Conservation (phyloP, 2,888 invertebrate genomes). For the Oxycera nigricornis region DNA sequence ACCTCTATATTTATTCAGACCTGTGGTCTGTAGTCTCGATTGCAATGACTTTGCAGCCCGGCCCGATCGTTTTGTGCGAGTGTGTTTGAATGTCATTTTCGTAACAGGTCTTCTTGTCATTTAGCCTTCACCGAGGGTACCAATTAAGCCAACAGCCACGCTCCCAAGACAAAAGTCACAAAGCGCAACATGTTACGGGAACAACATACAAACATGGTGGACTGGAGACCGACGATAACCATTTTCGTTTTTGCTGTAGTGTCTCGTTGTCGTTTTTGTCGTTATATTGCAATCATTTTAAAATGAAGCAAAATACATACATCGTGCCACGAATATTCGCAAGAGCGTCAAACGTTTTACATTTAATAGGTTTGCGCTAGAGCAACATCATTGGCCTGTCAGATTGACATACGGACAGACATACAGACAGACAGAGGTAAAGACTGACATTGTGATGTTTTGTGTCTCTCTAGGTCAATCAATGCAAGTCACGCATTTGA, state of each 20-base stretch:
- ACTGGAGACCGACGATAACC: neutral
- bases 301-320: conserved; percentile 22
- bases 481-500: conserved; percentile 37
- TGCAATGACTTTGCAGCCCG: neutral
- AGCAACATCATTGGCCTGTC: conserved; percentile 18
- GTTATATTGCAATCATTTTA: conserved; percentile 26
- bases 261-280: conserved; percentile 8
- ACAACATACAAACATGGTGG: neutral
- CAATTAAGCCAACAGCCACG: conserved; percentile 32
- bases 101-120: conserved; percentile 31
- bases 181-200: neutral
- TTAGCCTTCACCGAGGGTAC: conserved; percentile 36
- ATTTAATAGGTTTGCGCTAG: conserved; percentile 19
- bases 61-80: neutral
- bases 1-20: neutral
- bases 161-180: conserved; percentile 30
- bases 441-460: conserved; percentile 22
- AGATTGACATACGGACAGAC: conserved; percentile 10
- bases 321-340: conserved; percentile 25
- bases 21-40: neutral
- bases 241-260: neutral
- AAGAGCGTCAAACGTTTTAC: conserved; percentile 27
- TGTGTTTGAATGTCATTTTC: conserved; percentile 31
- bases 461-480: conserved; percentile 38
- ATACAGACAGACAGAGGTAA: conserved; percentile 9